A percentile compares a stretch with the other conserved stretches of the same genome.
Conservation (phyloP, 2,888 invertebrate species). For the Calephelis perditalis region DNA sequence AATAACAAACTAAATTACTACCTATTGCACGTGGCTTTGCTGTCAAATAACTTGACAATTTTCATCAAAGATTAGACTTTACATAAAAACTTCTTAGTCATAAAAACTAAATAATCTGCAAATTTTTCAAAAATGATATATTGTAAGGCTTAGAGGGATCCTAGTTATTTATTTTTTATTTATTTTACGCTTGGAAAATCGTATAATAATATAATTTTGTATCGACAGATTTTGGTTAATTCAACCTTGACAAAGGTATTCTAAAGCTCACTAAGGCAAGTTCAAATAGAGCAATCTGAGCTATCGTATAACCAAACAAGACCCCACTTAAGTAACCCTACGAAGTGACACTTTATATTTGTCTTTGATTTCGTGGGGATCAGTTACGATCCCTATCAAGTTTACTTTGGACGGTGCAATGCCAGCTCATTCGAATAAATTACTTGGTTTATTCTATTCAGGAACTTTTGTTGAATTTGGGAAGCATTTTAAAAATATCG, state of each 20-base stretch:
- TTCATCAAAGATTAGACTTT: too few species aligned
- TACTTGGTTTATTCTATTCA: conserved; percentile 10
- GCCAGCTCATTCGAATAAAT: conserved; percentile 16
- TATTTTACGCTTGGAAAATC: too few species aligned
- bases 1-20: too few species aligned
- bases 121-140: too few species aligned
- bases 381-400: conserved; percentile 18
- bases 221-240: conserved; percentile 5
- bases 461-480: conserved; percentile 2
- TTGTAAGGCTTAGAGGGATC: too few species aligned
- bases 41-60: too few species aligned
- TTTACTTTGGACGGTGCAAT: conserved; percentile 18
- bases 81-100: too few species aligned
- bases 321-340: conserved; percentile 16
- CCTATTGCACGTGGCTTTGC: too few species aligned
- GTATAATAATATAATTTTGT: too few species aligned
- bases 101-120: too few species aligned
- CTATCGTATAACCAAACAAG: conserved; percentile 13
- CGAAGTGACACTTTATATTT: conserved; percentile 15
- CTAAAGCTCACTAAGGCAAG: conserved; percentile 1
- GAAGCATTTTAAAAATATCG: background rate
- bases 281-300: conserved; percentile 14
- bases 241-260: conserved; percentile 9
- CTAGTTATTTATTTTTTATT: too few species aligned
- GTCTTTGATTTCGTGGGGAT: conserved; percentile 18